A percentile compares a stretch with the other conserved stretches of the same genome.
phyloP scores from a whole-genome alignment of 2,797 vertebrate species.

The Phaenicophaeus curvirostris region DNA sequence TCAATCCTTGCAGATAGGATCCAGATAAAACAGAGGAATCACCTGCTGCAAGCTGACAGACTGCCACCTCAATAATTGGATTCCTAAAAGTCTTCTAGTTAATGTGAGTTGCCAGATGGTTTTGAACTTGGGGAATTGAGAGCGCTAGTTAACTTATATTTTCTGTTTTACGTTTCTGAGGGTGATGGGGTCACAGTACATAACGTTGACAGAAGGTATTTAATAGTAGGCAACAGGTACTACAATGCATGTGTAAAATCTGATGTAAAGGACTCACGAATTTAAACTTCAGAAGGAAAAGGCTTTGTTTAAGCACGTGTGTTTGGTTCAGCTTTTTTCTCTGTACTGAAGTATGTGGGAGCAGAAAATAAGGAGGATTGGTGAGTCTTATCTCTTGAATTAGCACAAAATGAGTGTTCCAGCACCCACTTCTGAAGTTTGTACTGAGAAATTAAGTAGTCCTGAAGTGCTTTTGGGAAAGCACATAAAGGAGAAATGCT shows the following conservation, averaged over 20 bases:
- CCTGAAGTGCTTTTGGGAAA: neutral
- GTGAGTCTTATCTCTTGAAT: neutral
- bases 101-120: neutral
- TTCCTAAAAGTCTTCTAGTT: neutral
- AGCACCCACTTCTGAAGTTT: neutral
- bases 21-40: neutral
- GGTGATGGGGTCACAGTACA: neutral
- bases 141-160: neutral
- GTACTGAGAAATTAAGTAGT: neutral
- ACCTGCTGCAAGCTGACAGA: neutral
- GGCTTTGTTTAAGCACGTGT: slow-evolving; percentile 7
- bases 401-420: neutral
- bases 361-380: neutral
- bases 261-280: slow-evolving; percentile 25
- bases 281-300: slow-evolving; percentile 38
- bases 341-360: neutral
- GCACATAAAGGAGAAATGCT: neutral
- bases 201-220: neutral
- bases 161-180: neutral
- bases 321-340: neutral
- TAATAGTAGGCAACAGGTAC: neutral
- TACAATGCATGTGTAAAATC: neutral
- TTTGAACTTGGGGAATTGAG: neutral
- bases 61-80: neutral
- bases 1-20: neutral